These are phyloP conservation scores for Orbicella faveolata DNA, from an alignment of 64 coral and sea anemone genomes.

Conservation along the genomic window DNA sequence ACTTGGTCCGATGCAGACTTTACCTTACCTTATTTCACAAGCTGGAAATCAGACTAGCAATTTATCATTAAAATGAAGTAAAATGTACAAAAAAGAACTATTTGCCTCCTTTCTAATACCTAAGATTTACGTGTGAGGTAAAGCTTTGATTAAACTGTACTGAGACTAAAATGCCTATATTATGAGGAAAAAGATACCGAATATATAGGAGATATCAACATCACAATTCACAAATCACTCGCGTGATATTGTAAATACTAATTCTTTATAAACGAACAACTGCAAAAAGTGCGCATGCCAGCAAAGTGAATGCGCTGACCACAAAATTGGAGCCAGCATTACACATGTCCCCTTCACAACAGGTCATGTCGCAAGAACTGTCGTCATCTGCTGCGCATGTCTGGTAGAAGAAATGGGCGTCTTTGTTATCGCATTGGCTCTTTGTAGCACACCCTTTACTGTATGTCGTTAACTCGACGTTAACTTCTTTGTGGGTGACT, in stretches of 20 bases:
- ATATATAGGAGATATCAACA: too few relatives aligned
- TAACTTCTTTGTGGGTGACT: background rate
- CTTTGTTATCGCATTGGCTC: background rate
- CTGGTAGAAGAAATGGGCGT: background rate
- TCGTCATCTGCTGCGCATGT: background rate
- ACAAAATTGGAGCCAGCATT: constrained; percentile 16
- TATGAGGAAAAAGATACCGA: too few relatives aligned
- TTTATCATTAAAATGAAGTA: too few relatives aligned
- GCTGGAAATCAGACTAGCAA: too few relatives aligned
- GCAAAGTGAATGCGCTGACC: constrained; percentile 30
- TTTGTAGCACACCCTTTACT: constrained; percentile 10
- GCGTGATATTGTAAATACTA: background rate
- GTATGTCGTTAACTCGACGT: background rate
- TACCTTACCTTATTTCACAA: too few relatives aligned
- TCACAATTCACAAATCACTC: too few relatives aligned
- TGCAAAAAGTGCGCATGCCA: background rate
- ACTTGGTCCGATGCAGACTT: too few relatives aligned
- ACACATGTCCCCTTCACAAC: constrained; percentile 35
- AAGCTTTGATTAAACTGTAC: too few relatives aligned
- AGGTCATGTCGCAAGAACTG: constrained; percentile 13
- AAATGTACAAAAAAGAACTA: too few relatives aligned
- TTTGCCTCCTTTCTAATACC: too few relatives aligned
- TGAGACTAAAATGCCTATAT: too few relatives aligned
- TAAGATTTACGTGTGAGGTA: too few relatives aligned
- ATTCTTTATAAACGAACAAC: background rate